A percentile compares a stretch with the other conserved stretches of the same genome.
Conservation (phyloP, 2,888 invertebrate genomes). For the Spilosoma lubricipeda region DNA sequence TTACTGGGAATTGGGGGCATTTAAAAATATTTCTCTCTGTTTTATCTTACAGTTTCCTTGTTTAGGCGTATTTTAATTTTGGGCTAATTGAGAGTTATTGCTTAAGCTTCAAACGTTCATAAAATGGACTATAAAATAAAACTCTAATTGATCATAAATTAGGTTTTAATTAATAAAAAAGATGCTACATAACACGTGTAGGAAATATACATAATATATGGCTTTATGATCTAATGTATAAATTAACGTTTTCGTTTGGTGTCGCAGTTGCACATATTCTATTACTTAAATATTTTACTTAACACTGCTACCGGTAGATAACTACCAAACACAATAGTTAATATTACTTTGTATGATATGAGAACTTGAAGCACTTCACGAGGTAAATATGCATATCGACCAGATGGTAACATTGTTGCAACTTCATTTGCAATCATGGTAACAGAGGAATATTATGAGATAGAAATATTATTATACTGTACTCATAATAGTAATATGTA, state of each 20-base stretch:
- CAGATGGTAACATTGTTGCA: not conserved
- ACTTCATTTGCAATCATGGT: not conserved
- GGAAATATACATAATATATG: not conserved
- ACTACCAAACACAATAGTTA: not conserved
- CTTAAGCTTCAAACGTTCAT: slow-evolving; percentile 12
- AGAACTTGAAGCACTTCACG: not conserved
- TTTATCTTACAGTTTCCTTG: slow-evolving; percentile 49
- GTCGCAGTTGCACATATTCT: not conserved
- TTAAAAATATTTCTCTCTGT: slow-evolving; percentile 52
- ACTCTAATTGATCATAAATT: not conserved
- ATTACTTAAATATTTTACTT: not conserved
- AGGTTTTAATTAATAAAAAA: not conserved
- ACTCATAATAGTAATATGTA: not conserved
- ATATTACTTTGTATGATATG: not conserved
- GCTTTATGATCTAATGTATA: too few relatives aligned
- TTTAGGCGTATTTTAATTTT: slow-evolving; percentile 49
- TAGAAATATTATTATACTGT: not conserved
- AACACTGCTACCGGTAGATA: not conserved
- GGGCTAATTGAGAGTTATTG: slow-evolving; percentile 32
- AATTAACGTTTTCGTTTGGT: not conserved
- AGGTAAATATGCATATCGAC: not conserved
- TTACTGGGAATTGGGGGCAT: slow-evolving; percentile 64
- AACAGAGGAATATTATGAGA: not conserved
- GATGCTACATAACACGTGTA: not conserved
- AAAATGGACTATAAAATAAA: not conserved